These are phyloP conservation scores for Zosterops borbonicus DNA, from an alignment of 2,113 vertebrate genomes.

Conservation along the genomic window DNA sequence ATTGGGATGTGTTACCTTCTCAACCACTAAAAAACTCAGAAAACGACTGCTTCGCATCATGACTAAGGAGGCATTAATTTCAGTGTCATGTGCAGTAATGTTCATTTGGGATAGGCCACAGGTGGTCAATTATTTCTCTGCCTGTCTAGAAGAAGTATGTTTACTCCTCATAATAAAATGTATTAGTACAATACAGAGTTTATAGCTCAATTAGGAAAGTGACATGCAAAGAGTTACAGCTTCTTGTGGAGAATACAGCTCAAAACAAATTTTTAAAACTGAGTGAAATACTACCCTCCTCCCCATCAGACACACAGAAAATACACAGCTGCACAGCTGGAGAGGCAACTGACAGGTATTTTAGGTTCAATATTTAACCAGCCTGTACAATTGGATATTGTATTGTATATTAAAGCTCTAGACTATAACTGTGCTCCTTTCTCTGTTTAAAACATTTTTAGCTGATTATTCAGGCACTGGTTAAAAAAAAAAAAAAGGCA, in stretches of 20 bases:
- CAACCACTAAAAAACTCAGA: not conserved
- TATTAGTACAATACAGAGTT: constrained; percentile 18
- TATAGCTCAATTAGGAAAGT: constrained; percentile 30
- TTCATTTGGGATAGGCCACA: constrained; percentile 15
- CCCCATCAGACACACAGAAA: not conserved
- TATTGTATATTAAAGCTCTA: not conserved
- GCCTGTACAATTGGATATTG: not conserved
- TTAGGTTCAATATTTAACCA: not conserved
- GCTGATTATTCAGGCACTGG: not conserved
- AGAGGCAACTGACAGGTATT: not conserved
- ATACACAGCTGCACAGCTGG: not conserved
- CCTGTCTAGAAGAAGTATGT: constrained; percentile 23
- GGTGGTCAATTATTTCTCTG: constrained; percentile 27
- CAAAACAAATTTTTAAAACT: not conserved
- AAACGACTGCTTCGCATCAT: not conserved
- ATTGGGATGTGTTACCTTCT: not conserved
- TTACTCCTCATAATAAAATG: constrained; percentile 41
- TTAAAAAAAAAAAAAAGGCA: not conserved
- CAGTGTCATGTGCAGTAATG: not conserved
- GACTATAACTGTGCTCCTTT: not conserved
- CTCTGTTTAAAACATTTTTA: not conserved
- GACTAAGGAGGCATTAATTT: constrained; percentile 1
- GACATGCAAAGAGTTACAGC: constrained; percentile 24
- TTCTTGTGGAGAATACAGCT: not conserved
- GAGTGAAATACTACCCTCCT: not conserved